Percentiles rank a stretch among this genome's conserved stretches.
These are phyloP conservation scores for Thalassaphorura encarpata DNA, from an alignment of 1,140 invertebrate genomes.

Conservation along the genomic window DNA sequence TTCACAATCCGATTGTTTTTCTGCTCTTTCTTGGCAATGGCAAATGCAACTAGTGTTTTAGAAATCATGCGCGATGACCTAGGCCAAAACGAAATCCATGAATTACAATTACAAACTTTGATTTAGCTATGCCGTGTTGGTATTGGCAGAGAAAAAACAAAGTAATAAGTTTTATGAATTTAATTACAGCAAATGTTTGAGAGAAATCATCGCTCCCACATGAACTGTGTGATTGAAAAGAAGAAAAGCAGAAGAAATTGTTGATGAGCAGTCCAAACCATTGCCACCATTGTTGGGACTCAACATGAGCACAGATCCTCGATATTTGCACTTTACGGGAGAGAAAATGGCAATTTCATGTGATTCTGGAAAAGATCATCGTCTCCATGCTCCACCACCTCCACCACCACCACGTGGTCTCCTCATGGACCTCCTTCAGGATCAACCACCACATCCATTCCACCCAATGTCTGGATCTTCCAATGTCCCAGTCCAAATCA, in stretches of 20 bases:
- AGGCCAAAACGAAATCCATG: too few species aligned
- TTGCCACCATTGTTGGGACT: conserved; percentile 51
- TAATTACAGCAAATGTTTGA: conserved; percentile 56
- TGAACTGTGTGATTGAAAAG: conserved; percentile 80
- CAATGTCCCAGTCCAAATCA: neutral
- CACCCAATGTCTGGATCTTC: neutral
- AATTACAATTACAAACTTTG: too few species aligned
- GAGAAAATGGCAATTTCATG: conserved; percentile 75
- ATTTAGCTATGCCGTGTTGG: too few species aligned
- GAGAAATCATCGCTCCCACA: conserved; percentile 60
- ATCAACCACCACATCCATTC: neutral
- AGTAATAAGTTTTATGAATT: too few species aligned
- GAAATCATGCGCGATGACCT: too few species aligned
- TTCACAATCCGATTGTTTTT: too few species aligned
- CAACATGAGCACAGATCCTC: conserved; percentile 59
- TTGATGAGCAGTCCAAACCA: conserved; percentile 58
- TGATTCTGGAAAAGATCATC: conserved; percentile 41
- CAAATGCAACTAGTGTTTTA: too few species aligned
- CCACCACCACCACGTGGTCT: too few species aligned
- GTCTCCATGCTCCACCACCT: neutral
- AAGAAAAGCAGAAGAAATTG: conserved; percentile 63
- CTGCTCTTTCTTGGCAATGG: too few species aligned
- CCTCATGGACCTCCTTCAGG: neutral
- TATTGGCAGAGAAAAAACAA: too few species aligned
- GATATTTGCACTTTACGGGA: conserved; percentile 58